Percentiles rank a stretch among this genome's conserved stretches.
Evolutionary conservation across 2,888 invertebrate species (phyloP).

Genomic region (Phalera bucephala): DNA sequence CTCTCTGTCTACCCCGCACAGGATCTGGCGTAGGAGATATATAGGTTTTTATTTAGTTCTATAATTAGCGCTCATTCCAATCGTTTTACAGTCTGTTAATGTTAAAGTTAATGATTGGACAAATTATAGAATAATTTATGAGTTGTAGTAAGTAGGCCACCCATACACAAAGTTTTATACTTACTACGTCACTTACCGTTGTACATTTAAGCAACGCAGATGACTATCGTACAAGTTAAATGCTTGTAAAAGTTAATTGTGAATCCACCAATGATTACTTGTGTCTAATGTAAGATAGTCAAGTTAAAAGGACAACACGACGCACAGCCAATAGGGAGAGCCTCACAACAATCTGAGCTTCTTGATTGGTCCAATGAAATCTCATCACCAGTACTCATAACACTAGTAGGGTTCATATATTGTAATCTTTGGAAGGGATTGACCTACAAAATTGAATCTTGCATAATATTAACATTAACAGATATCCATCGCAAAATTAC

Average conservation of each 20-base stretch:
- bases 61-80: too few species aligned
- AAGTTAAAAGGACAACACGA: constrained; percentile 30
- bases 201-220: not conserved
- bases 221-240: constrained; percentile 15
- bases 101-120: too few species aligned
- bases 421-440: constrained; percentile 23
- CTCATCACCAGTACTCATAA: constrained; percentile 27
- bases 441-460: constrained; percentile 30
- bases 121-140: too few species aligned
- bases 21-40: too few species aligned
- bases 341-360: constrained; percentile 11
- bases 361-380: constrained; percentile 22
- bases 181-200: not conserved
- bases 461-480: constrained; percentile 2
- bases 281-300: constrained; percentile 27
- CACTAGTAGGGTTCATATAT: too few species aligned
- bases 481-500: constrained; percentile 13
- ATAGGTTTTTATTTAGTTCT: too few species aligned
- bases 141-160: too few species aligned
- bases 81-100: too few species aligned
- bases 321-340: constrained; percentile 21
- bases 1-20: too few species aligned
- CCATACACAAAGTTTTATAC: not conserved
- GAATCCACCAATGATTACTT: constrained; percentile 33
- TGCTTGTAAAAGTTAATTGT: constrained; percentile 27